A percentile compares a stretch with the other conserved stretches of the same genome.
Evolutionary conservation across 2,888 invertebrate species (phyloP).

Genomic region (Aelia acuminata): DNA sequence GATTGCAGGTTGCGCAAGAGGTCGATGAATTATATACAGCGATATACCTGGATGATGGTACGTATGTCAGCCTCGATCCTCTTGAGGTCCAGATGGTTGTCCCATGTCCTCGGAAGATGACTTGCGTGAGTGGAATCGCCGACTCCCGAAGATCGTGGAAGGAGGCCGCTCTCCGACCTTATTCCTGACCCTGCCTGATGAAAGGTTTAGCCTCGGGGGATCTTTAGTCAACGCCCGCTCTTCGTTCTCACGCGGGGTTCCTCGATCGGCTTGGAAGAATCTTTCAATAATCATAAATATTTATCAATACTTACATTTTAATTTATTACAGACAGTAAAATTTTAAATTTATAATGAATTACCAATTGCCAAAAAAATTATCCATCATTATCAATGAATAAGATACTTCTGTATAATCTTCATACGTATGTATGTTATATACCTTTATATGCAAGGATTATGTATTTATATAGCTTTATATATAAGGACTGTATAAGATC

Average conservation of each 20-base stretch:
- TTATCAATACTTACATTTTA: too few species aligned
- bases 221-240: neutral
- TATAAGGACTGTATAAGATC: too few species aligned
- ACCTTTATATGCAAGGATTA: too few species aligned
- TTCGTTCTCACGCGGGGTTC: neutral
- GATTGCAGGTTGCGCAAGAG: neutral
- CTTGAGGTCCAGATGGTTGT: neutral
- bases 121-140: neutral
- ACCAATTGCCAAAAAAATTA: too few species aligned
- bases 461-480: too few species aligned
- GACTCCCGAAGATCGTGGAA: neutral
- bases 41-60: neutral
- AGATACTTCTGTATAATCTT: too few species aligned
- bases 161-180: neutral
- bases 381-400: too few species aligned
- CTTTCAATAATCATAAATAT: too few species aligned
- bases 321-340: too few species aligned
- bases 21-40: neutral
- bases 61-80: neutral
- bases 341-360: too few species aligned
- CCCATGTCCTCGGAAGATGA: neutral
- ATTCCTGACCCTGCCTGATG: neutral
- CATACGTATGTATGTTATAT: too few species aligned
- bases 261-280: neutral
- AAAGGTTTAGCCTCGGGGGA: neutral